Evolutionary conservation across 2,888 invertebrate species (phyloP), one percentile per base, ranked within the genome.

Genomic region (Linnaemya vulpina): DNA sequence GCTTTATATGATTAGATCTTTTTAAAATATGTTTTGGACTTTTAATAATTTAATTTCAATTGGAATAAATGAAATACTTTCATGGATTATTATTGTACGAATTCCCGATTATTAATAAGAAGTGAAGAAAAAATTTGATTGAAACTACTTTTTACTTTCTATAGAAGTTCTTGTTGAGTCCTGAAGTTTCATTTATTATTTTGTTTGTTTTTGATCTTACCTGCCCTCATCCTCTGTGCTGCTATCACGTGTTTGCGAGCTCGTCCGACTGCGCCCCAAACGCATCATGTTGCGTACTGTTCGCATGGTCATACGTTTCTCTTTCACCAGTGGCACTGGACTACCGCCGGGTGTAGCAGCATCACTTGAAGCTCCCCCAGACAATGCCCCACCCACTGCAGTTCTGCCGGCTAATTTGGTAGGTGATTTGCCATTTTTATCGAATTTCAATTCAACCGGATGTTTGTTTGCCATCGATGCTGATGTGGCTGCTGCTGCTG

Each of bases 201-300:
- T 17, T 4, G 3, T 9, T 63, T 70, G 35, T 40, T 49, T 3
- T 51, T 51, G 17, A 1, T 40, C 3, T 5, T 87, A 91, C 91
- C 91, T 89, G 82, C 89, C 89, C 70, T 91, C 91, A 86, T 91
- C 91, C 80, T 91, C 91, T 43, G 91, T 91, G 75, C 91, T 91
- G 86, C 91, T 91, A 58, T 91, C 91, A 67, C 90, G 89, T 53
- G 90, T 88, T 62, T 89, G 90, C 43, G 90, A 88, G 25, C 87
- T 79, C 38, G 89, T 89, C 15, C 89, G 88, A 77, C 89, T 88
- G 46, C 90, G 89, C 1, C 91, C 91, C 53, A 91, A 85, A 84
- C 89, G 89, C 87, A 91, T 89, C 43, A 91, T 88, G 87, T 89
- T 91, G 51, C 90, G 87, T 43, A 91, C 91, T 3, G 90, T 87